Evolutionary conservation across 1,140 invertebrate species (phyloP), one percentile per base, ranked within the genome.

Genomic region (Euschistus heros): DNA sequence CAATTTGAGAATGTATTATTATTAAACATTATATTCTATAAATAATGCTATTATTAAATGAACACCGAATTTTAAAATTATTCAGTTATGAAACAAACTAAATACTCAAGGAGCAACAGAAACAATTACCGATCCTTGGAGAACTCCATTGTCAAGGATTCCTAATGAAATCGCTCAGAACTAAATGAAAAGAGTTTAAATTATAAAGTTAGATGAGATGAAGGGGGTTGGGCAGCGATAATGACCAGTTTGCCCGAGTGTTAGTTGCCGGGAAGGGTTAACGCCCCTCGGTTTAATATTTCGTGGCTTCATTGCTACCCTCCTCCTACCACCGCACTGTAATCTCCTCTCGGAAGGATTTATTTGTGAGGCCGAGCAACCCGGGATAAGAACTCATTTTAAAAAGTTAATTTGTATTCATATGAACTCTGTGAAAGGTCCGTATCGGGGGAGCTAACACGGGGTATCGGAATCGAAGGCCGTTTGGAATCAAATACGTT

Each of bases 121-220:
- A 50, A 18, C 47, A 50, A 20, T 50, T 50, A 50, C 6, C 17
- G 5, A 50, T 20, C 22, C n/a, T 13, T 10, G 5, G 6, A 18
- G n/a, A 20, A 50, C 46, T 15, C 15, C 15, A 47, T 3, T n/a
- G 46, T 4, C 15, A n/a, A n/a, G 18, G 13, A 18, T 18, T 50
- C 47, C n/a, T 50, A 50, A 50, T 50, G n/a, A 50, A 50, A 50
- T 50, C 22, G 8, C 6, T 4, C 6, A 50, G 47, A 50, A 20
- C 47, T 50, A 50, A 50, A 50, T 50, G 10, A 50, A 50, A 50
- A 50, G 47, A 50, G 47, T 50, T 50, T 50, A 50, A 50, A 50
- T 50, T 50, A 50, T 50, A 50, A 50, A 50, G 47, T 50, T 50
- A 13, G 47, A 50, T 50, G 47, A 50, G 47, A 50, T 18, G 47